phyloP scores from a whole-genome alignment of 2,797 vertebrate species.

The Catharus ustulatus region DNA sequence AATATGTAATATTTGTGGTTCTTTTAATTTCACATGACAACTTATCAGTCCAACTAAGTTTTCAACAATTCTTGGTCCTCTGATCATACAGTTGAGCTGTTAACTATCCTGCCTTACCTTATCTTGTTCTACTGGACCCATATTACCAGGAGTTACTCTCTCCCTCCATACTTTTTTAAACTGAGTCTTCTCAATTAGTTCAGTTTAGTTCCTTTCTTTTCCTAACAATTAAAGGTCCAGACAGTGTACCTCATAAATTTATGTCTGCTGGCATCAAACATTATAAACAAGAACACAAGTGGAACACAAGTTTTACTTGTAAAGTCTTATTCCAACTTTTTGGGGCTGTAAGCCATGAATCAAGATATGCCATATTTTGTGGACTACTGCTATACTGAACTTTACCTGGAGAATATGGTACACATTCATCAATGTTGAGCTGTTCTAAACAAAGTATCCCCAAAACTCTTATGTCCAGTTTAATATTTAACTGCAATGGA shows the following conservation, averaged over 20 bases:
- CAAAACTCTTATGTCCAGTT: neutral
- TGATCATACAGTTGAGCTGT: neutral
- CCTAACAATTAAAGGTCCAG: neutral
- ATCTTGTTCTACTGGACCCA: neutral
- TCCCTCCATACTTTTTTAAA: neutral
- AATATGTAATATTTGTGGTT: neutral
- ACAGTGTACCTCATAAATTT: constrained; percentile 15
- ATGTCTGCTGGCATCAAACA: neutral
- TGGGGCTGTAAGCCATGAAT: neutral
- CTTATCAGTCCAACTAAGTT: neutral
- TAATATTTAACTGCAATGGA: neutral
- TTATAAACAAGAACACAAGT: neutral
- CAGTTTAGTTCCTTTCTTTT: neutral
- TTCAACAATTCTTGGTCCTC: neutral
- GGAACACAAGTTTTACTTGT: neutral
- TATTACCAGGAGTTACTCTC: neutral
- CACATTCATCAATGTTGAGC: neutral
- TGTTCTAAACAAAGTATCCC: neutral
- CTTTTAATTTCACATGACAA: neutral
- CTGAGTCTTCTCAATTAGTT: neutral
- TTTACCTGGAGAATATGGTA: neutral
- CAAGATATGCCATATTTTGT: neutral
- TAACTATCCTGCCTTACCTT: neutral
- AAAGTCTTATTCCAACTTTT: neutral
- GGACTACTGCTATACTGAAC: neutral